Evolutionary conservation across 2,797 vertebrate species (phyloP), one percentile per base, ranked within the genome.

Genomic region (Enteromius paludinosus): DNA sequence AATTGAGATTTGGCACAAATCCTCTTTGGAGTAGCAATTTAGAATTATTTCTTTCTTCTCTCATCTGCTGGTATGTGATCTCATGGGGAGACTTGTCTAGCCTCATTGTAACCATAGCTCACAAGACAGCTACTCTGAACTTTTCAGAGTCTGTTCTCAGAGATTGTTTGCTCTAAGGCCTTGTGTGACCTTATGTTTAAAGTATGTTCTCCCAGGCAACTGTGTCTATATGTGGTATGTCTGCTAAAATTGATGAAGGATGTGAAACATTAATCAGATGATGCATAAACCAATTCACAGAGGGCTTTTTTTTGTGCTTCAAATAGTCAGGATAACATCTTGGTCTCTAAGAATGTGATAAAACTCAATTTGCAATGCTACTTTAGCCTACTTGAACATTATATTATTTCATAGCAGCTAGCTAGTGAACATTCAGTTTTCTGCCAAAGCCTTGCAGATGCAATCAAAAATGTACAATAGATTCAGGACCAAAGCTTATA

Each of bases 1-100:
- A 84, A 62, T 65, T 72, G 66, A 77, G 68, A 89, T 92, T 89
- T 92, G 88, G 89, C 88, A 90, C 90, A 87, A 84, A 73, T 73
- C 73, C 64, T 84, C 4, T 78, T 86, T 73, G 59, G 33, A 78
- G 65, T 25, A 76, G 49, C 79, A 15, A 70, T 73, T 83, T 82
- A 79, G 56, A 38, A 52, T 82, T 73, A 43, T 11, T 64, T 69
- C 0, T 62, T 74, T 64, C 3, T 66, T 82, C 43, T n/a, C 25
- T 83, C 43, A 49, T 68, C 41, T 84, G 77, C 79, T 87, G 68
- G 80, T 84, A 77, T 79, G 56, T 83, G 62, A 54, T 73, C 30
- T 30, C 10, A 38, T 49, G 30, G 20, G 28, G 54, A 47, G 74
- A 45, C 74, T 61, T 76, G 35, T 77, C 17, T 77, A 45, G 35